Percentiles rank a stretch among this genome's conserved stretches.
Evolutionary conservation across 1,140 invertebrate species (phyloP).

Genomic region (Drosophila suzukii): DNA sequence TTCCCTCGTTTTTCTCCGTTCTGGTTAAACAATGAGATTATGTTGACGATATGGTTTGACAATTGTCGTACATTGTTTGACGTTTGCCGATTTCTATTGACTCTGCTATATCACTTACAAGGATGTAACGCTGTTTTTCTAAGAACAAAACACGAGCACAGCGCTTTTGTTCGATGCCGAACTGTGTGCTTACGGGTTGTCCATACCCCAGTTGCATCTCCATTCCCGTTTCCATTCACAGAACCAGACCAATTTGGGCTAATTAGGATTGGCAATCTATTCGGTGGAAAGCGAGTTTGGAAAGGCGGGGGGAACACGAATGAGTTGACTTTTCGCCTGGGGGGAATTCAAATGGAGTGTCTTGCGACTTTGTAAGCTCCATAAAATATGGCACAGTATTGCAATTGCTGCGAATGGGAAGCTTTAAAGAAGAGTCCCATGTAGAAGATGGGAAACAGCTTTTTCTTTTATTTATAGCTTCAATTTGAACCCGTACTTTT

Average conservation of each 20-base stretch:
- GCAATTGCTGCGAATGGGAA: neutral
- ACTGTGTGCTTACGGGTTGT: conserved; percentile 5
- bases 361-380: neutral
- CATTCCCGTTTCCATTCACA: conserved; percentile 20
- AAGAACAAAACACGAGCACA: conserved; percentile 68
- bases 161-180: conserved; percentile 59
- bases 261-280: conserved; percentile 62
- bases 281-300: conserved; percentile 14
- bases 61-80: conserved; percentile 84
- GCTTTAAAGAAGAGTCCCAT: neutral
- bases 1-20: conserved; percentile 7
- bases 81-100: conserved; percentile 82
- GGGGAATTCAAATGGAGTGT: conserved; percentile 15
- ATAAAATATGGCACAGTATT: conserved; percentile 16
- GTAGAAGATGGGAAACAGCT: neutral
- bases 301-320: neutral
- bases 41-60: conserved; percentile 84
- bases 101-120: conserved; percentile 73
- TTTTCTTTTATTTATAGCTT: neutral
- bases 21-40: conserved; percentile 83
- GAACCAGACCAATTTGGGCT: conserved; percentile 60
- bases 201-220: neutral
- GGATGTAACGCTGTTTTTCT: conserved; percentile 80
- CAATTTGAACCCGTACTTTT: neutral
- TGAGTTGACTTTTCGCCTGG: conserved; percentile 4